Evolutionary conservation across 2,113 vertebrate species (phyloP), one percentile per base, ranked within the genome.

Genomic region (Aspidoscelis tigris): DNA sequence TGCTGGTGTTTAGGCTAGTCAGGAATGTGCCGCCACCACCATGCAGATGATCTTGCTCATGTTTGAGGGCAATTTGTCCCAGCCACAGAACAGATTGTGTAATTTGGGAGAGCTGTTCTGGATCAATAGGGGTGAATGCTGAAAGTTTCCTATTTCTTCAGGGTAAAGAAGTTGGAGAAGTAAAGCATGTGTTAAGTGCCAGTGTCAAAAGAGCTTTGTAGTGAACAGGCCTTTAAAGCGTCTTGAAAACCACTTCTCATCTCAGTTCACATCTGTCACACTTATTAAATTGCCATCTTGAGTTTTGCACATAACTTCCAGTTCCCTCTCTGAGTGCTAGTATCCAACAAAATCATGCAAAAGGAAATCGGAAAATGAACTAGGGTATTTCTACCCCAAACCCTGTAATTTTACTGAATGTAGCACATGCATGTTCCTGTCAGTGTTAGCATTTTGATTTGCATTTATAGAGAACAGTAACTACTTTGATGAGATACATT

Each of bases 241-340:
- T 43, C 61, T 61, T 71, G 55, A 90, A 78, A 78, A 73, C 70
- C 86, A 70, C 33, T 83, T 64, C 68, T 68, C 82, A 9, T 77
- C 82, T 84, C 53, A 16, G 70, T 65, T 83, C 65, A 55, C 87
- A 44, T 0, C 11, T 71, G 86, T 47, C 78, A 47, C 78, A 65
- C 66, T 78, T 78, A 83, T 65, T 76, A 86, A 88, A 74, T 43
- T 89, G 22, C 64, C 80, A 0, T 76, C 21, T 65, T 73, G 61
- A n/a, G 22, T 75, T 80, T 81, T 88, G 86, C 22, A 80, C 89
- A 21, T 10, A 83, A 80, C 65, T 83, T 61, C 3, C 3, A 41
- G 14, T 6, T 21, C 55, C 84, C n/a, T 78, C 26, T 55, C 41
- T 43, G 0, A 0, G 0, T 16, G 16, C 43, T 9, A 9, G 11